A percentile compares a stretch with the other conserved stretches of the same genome.
Evolutionary conservation across 2,113 vertebrate species (phyloP).

Genomic region (Aegithalos caudatus): DNA sequence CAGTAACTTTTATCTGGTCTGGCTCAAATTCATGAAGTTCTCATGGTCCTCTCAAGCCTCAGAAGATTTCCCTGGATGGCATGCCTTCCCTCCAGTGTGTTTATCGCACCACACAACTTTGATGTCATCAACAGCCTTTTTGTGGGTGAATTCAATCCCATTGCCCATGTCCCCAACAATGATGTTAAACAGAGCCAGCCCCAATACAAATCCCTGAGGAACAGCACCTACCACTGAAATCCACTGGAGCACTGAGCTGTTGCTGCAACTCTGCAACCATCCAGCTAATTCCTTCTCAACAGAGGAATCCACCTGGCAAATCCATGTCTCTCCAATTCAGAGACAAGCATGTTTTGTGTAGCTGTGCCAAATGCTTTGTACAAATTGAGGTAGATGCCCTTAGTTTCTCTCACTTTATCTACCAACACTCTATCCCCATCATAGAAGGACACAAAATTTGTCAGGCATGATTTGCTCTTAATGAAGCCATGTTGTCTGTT

Average conservation of each 20-base stretch:
- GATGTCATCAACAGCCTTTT: not conserved
- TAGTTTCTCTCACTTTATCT: not conserved
- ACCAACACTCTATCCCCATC: not conserved
- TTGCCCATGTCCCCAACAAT: accelerated
- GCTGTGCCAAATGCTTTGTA: not conserved
- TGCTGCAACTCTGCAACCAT: not conserved
- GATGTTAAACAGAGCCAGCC: not conserved
- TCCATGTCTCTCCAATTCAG: not conserved
- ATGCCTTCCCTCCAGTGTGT: not conserved
- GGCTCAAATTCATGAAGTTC: not conserved
- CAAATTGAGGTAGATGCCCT: not conserved
- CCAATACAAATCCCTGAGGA: not conserved
- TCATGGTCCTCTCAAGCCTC: not conserved
- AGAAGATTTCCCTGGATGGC: not conserved
- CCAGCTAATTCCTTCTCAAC: not conserved
- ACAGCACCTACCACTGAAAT: no score
- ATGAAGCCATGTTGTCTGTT: not conserved
- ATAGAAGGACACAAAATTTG: not conserved
- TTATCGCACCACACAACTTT: not conserved
- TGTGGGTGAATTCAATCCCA: not conserved
- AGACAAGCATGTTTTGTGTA: not conserved
- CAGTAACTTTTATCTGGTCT: not conserved
- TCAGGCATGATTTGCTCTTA: not conserved
- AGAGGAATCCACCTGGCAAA: not conserved
- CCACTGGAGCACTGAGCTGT: not conserved